Evolutionary conservation across 2,113 vertebrate species (phyloP), one percentile per base, ranked within the genome.

Genomic region (Periophthalmus modestus): DNA sequence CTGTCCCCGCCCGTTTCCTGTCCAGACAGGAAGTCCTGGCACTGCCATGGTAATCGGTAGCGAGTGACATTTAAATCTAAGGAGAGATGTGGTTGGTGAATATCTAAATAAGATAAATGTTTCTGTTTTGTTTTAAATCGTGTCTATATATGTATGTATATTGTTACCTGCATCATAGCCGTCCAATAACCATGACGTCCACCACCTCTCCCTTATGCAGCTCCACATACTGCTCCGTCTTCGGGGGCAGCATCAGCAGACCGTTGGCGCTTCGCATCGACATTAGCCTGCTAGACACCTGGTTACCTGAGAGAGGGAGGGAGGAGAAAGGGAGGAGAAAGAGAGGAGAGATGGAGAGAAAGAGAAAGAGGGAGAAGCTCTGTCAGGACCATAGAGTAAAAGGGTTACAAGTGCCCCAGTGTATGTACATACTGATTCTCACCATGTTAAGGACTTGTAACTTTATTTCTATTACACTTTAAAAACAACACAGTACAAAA

Each of bases 141-240:
- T 28, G 39, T 43, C 0, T 10, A 43, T 9, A 28, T 43, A 9
- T 43, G 39, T 9, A 43, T 43, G 39, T 43, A 39, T 43, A 9
- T 43, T 9, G 39, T 1, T 43, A 89, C 91, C 88, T 92, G 88
- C 89, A 98, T 99, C 97, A 99, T 98, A 99, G 96, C 87, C 97
- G 95, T 82, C 98, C 98, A 23, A 99, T 99, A 89, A 99, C 98
- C 97, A 99, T 99, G 93, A 99, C 98, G 10, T 99, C 98, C 84
- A 99, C 98, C 71, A 99, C 98, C 90, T 99, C 98, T 80, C 98
- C 98, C 91, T 99, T 99, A 91, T 96, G 98, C 88, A 99, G 95
- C 83, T 99, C 98, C 94, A 99, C 96, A 43, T 99, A 99, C 94
- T 99, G 98, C 92, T 99, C 98, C 87, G 98, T 99, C 94, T 99